Evolutionary conservation across 37 sponge, comb jelly and placozoan species (phyloP).

Genomic region (Ephydatia muelleri): DNA sequence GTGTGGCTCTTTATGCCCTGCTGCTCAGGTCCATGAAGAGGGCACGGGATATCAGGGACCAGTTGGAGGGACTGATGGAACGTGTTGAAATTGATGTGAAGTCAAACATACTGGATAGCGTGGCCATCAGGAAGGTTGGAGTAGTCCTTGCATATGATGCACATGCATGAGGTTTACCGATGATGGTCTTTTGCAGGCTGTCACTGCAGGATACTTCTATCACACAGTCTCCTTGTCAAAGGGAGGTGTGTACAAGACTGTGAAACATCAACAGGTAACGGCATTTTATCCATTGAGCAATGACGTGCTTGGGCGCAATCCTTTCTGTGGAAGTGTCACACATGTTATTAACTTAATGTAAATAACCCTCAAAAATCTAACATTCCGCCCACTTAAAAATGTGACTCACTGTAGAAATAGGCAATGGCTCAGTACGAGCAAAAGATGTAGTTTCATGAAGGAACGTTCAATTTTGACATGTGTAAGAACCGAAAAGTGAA

Average conservation of each 20-base stretch:
- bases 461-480: too few species aligned
- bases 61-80: constrained; percentile 93
- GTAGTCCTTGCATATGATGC: background rate
- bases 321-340: too few species aligned
- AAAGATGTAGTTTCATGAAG: too few species aligned
- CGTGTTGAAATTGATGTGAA: constrained; percentile 91
- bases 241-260: constrained; percentile 94
- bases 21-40: constrained; percentile 89
- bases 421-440: too few species aligned
- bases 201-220: constrained; percentile 98
- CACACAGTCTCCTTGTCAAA: constrained; percentile 90
- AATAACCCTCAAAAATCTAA: too few species aligned
- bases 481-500: too few species aligned
- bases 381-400: too few species aligned
- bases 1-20: background rate
- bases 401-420: too few species aligned
- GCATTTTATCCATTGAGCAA: too few species aligned
- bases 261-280: constrained; percentile 96
- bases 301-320: too few species aligned
- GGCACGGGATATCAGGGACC: constrained; percentile 96
- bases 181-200: constrained; percentile 60
- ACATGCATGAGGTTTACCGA: background rate
- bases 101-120: constrained; percentile 63
- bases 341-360: too few species aligned
- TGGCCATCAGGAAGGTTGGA: constrained; percentile 87